Conservation (phyloP, 2,888 invertebrate genomes). For the Anagyrus pseudococci region DNA sequence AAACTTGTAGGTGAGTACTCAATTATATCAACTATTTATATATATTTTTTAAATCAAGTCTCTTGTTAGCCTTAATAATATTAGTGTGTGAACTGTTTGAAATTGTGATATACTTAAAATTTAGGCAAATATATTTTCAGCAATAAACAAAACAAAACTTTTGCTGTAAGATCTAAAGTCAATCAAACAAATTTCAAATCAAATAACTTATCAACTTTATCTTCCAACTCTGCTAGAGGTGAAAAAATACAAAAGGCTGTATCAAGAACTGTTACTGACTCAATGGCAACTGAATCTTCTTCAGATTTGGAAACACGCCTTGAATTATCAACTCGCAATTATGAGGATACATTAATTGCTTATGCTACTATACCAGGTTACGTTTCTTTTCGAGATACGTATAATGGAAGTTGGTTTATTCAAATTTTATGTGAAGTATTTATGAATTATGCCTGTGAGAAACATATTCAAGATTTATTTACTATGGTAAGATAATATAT, state of each 20-base stretch:
- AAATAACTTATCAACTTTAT: constrained; percentile 34
- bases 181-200: constrained; percentile 25
- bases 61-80: too few relatives aligned
- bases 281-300: constrained; percentile 14
- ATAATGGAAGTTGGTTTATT: constrained; percentile 68
- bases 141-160: constrained; percentile 20
- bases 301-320: constrained; percentile 22
- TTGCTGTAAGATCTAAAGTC: constrained; percentile 20
- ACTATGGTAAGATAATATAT: constrained; percentile 44
- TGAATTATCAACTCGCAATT: constrained; percentile 48
- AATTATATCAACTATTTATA: not conserved
- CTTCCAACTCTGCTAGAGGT: constrained; percentile 37
- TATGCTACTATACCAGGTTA: constrained; percentile 65
- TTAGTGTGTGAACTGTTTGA: too few relatives aligned
- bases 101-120: too few relatives aligned
- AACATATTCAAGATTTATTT: constrained; percentile 52
- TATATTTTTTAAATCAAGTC: not conserved
- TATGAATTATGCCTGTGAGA: constrained; percentile 52
- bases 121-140: too few relatives aligned
- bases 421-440: constrained; percentile 66
- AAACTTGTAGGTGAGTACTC: constrained; percentile 63
- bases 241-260: constrained; percentile 35
- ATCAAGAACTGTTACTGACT: constrained; percentile 33
- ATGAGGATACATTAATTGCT: constrained; percentile 65
- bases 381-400: constrained; percentile 65